Base-by-base conservation (phyloP, 2,113 vertebrate species). In the Numida meleagris region DNA sequence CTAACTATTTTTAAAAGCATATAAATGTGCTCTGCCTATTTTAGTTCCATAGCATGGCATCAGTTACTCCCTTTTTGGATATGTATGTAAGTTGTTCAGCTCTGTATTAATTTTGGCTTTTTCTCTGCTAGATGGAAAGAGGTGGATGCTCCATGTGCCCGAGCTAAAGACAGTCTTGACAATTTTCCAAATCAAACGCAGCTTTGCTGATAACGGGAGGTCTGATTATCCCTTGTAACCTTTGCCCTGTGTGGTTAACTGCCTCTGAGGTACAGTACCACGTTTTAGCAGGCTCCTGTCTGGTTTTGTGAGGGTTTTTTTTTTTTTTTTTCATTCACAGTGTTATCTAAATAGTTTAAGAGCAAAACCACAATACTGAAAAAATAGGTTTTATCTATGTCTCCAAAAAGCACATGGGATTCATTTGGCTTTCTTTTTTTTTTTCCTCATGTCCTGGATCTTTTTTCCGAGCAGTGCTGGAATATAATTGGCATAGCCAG, bases 151-250 rank as follows among this genome's bases (percentile, higher is more conserved):
- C 82, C 42, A 7, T 80, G 88, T 94, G 81, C 86, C 92, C 87
- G 88, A 92, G 78, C 89, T 89, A 33, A 95, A 96, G 95, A 66
- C 75, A 66, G 85, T 75, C 74, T 71, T 96, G 95, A 93, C 77
- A 74, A 7, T 89, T 95, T 95, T 93, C 95, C 89, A 97, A 93
- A 90, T 91, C 90, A 96, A 96, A 95, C 1, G 45, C 78, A 93
- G 88, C 94, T 95, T 96, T 95, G 86, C 88, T 96, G 94, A 94
- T 96, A 93, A 94, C 89, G 36, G 93, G 86, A 94, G 86, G 88
- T 76, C 94, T 92, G 89, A 86, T 97, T 93, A 96, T 94, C 92
- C 74, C 38, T 68, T 67, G 46, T 87, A 95, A 97, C 91, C 93
- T 97, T 95, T 96, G 93, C 62, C 86, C 96, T 93, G 91, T 93